Base-by-base conservation (phyloP, 2,113 vertebrate genomes). In the Periophthalmus modestus region DNA sequence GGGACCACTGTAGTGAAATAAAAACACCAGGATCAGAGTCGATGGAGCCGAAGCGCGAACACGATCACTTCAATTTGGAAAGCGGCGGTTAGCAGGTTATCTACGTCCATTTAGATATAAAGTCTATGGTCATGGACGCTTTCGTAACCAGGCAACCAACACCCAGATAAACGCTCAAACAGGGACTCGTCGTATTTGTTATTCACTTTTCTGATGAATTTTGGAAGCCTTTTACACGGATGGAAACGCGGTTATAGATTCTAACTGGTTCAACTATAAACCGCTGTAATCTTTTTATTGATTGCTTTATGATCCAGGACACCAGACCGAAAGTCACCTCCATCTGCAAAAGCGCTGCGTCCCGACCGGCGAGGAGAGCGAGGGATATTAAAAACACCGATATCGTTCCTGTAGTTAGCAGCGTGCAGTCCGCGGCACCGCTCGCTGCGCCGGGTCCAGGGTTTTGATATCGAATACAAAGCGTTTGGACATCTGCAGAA, bases 401-500 rank as follows among this genome's bases (percentile, higher is more conserved):
- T 85, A 77, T 2, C 23, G 67, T 83, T 50, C 24, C 33, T 7
- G 80, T 77, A 63, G 50, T 87, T 87, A 81, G 75, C 71, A 23
- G 66, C 73, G 88, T 85, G 72, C 82, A 61, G 65, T 89, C 82
- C 75, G 73, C 71, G 66, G 71, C 77, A 11, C 73, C 69, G 75
- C 74, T 65, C 75, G 47, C 75, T 57, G 76, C 28, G 7, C 47
- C 70, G 16, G 74, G 72, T 87, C 84, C 87, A 85, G 81, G 63
- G 71, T 77, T 87, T 89, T 84, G 81, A 89, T 85, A 85, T 85
- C 21, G 78, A 84, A 84, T 78, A 82, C 76, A 78, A 78, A 79
- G 78, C 77, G 69, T 67, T 59, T 43, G 75, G 79, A 91, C 89
- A 91, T 89, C 89, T 91, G 89, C 52, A 86, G 18, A 10, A 86